A percentile compares a stretch with the other conserved stretches of the same genome.
Evolutionary conservation across 2,888 invertebrate species (phyloP).

Genomic region (Nemurella pictetii): DNA sequence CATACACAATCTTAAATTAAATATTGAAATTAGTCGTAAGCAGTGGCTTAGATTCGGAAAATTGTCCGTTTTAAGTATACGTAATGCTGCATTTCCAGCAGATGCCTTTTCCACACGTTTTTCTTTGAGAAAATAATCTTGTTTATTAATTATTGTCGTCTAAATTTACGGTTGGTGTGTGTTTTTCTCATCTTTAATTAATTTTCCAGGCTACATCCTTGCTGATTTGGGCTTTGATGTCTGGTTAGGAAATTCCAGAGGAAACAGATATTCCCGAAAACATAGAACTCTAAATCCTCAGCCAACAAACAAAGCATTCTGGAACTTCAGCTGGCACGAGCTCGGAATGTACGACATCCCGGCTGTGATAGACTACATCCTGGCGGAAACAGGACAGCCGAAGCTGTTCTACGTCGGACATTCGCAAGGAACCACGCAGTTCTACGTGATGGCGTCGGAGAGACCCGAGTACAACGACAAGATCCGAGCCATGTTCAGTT

Average conservation of each 20-base stretch:
- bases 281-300: slow-evolving; percentile 57
- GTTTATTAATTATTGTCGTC: no score
- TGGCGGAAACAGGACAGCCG: slow-evolving; percentile 59
- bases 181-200: no score
- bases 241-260: slow-evolving; percentile 82
- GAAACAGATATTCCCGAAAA: slow-evolving; percentile 66
- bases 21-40: no score
- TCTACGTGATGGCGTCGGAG: slow-evolving; percentile 42
- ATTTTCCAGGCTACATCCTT: slow-evolving; percentile 55
- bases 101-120: no score
- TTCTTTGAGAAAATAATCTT: no score
- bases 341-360: slow-evolving; percentile 80
- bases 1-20: background rate
- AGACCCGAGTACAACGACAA: slow-evolving; percentile 43
- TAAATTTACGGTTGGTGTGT: no score
- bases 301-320: no score
- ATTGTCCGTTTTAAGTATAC: no score
- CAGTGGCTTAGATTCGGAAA: no score
- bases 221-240: slow-evolving; percentile 74
- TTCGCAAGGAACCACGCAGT: slow-evolving; percentile 58
- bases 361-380: slow-evolving; percentile 73
- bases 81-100: no score
- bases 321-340: slow-evolving; percentile 81
- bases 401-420: slow-evolving; percentile 78
- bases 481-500: slow-evolving; percentile 39